Conservation (phyloP, 2,888 invertebrate genomes). For the Cephus sareptanus region DNA sequence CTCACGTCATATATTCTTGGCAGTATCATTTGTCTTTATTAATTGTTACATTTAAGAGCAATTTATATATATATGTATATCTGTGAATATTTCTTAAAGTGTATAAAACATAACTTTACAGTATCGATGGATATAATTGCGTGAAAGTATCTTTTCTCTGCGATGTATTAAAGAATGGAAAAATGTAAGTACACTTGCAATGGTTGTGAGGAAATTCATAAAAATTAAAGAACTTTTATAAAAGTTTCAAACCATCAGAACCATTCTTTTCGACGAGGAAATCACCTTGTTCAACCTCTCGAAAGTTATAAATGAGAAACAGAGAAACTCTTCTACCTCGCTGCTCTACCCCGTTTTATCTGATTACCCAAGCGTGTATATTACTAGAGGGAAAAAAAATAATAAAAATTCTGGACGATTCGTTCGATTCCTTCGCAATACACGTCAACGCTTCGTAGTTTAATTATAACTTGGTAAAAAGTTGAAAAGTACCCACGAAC, state of each 20-base stretch:
- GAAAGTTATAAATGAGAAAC: background rate
- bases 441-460: background rate
- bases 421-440: background rate
- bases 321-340: background rate
- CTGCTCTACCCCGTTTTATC: background rate
- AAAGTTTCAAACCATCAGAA: background rate
- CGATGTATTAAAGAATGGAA: background rate
- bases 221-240: background rate
- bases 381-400: background rate
- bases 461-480: background rate
- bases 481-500: background rate
- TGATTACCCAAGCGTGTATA: background rate
- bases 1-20: no score
- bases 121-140: background rate
- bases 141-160: background rate
- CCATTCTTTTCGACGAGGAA: background rate
- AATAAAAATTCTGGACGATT: background rate
- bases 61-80: no score
- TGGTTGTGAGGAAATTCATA: background rate
- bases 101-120: no score
- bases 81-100: no score
- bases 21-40: no score
- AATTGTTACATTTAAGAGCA: no score
- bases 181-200: no score
- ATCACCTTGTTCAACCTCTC: background rate